A percentile compares a stretch with the other conserved stretches of the same genome.
These are phyloP conservation scores for Chrysolina oricalcia DNA, from an alignment of 2,888 invertebrate species.

Conservation along the genomic window DNA sequence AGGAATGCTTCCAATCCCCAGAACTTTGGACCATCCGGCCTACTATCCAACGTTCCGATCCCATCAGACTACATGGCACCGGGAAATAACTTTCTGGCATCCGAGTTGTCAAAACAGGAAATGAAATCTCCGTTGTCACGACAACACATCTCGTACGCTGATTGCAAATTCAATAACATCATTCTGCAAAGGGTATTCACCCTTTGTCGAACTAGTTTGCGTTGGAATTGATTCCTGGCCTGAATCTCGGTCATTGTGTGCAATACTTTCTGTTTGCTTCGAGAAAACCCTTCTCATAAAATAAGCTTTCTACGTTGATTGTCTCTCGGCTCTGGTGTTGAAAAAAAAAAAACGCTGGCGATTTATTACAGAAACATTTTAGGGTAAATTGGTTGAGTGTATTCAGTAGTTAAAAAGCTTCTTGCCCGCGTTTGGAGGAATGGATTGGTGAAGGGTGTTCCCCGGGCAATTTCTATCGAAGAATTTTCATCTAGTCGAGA, in stretches of 20 bases:
- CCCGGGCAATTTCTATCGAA: too few relatives aligned
- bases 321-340: neutral
- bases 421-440: neutral
- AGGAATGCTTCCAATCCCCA: too few relatives aligned
- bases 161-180: slow-evolving; percentile 18
- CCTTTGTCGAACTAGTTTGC: slow-evolving; percentile 7
- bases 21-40: too few relatives aligned
- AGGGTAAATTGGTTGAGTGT: neutral
- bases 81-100: neutral
- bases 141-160: slow-evolving; percentile 14
- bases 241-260: slow-evolving; percentile 20
- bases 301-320: slow-evolving; percentile 19
- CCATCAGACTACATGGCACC: neutral
- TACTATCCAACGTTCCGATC: neutral
- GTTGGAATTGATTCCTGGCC: neutral
- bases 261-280: neutral
- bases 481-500: too few relatives aligned
- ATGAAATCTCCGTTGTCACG: slow-evolving; percentile 18
- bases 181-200: slow-evolving; percentile 12
- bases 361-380: slow-evolving; percentile 11
- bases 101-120: slow-evolving; percentile 25
- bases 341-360: neutral
- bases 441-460: neutral
- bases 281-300: neutral
- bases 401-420: neutral